These are phyloP conservation scores for Tretioscincus oriximinensis DNA, from an alignment of 2,113 vertebrate genomes.

Conservation along the genomic window DNA sequence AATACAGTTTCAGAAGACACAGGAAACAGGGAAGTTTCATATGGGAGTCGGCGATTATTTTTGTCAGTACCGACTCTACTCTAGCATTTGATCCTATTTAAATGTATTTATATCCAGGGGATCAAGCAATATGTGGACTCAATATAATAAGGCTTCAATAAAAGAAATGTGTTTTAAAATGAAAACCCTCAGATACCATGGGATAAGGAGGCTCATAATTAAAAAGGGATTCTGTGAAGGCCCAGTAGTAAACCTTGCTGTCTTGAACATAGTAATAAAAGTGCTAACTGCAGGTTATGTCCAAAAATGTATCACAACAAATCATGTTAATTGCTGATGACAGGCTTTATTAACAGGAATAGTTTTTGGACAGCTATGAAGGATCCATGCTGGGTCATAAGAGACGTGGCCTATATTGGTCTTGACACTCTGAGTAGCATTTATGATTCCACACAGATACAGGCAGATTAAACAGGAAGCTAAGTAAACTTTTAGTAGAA, in stretches of 20 bases:
- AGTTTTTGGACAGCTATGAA: not conserved
- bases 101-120: not conserved
- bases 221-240: conserved; percentile 7
- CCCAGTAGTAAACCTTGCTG: not conserved
- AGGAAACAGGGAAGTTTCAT: not conserved
- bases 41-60: conserved; percentile 1
- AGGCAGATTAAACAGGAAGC: not conserved
- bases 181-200: not conserved
- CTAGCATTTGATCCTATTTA: conserved; percentile 8
- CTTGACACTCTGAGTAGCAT: not conserved
- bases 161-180: not conserved
- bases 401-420: not conserved
- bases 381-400: not conserved
- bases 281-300: not conserved
- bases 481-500: not conserved
- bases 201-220: conserved; percentile 8
- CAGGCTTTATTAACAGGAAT: not conserved
- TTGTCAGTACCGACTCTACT: not conserved
- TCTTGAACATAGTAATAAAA: not conserved
- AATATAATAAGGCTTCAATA: conserved; percentile 1
- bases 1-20: not conserved
- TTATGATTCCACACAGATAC: not conserved
- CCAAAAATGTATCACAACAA: not conserved
- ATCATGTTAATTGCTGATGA: not conserved
- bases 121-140: not conserved